Conservation (phyloP, 2,888 invertebrate species). For the Trachelus stipa region DNA sequence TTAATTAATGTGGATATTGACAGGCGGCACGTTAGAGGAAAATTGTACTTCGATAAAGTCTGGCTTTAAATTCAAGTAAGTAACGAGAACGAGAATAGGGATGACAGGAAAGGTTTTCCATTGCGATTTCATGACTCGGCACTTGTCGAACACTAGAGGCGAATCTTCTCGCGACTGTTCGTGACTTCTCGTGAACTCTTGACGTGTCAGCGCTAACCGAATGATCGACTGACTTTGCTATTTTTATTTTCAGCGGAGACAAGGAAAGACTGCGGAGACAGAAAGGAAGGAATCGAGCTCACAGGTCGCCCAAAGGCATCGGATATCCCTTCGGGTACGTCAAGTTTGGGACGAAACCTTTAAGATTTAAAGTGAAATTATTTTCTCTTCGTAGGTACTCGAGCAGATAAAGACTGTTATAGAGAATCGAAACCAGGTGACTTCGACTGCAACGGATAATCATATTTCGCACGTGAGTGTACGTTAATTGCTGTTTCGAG, state of each 20-base stretch:
- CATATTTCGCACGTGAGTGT: conserved; percentile 53
- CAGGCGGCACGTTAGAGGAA: too few relatives aligned
- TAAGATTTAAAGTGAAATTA: neutral
- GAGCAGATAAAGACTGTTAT: conserved; percentile 65
- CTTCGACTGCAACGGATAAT: conserved; percentile 48
- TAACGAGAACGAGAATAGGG: too few relatives aligned
- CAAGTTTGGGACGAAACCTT: neutral
- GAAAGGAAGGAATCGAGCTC: conserved; percentile 54
- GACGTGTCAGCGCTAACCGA: conserved; percentile 21
- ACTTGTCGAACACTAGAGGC: too few relatives aligned
- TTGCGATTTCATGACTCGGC: too few relatives aligned
- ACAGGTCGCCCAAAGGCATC: conserved; percentile 53
- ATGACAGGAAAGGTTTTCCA: too few relatives aligned
- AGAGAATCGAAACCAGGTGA: conserved; percentile 62
- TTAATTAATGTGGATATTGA: too few relatives aligned
- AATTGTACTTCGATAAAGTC: too few relatives aligned
- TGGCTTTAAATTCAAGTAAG: too few relatives aligned
- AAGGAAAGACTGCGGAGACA: conserved; percentile 50
- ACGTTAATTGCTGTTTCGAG: neutral
- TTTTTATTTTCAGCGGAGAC: conserved; percentile 50
- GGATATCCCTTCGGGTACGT: conserved; percentile 61
- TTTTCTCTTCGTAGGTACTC: conserved; percentile 53
- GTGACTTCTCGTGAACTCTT: too few relatives aligned
- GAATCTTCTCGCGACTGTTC: too few relatives aligned
- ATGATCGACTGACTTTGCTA: conserved; percentile 4